Evolutionary conservation across 2,888 invertebrate species (phyloP), one percentile per base, ranked within the genome.

Genomic region (Cephonodes hylas): DNA sequence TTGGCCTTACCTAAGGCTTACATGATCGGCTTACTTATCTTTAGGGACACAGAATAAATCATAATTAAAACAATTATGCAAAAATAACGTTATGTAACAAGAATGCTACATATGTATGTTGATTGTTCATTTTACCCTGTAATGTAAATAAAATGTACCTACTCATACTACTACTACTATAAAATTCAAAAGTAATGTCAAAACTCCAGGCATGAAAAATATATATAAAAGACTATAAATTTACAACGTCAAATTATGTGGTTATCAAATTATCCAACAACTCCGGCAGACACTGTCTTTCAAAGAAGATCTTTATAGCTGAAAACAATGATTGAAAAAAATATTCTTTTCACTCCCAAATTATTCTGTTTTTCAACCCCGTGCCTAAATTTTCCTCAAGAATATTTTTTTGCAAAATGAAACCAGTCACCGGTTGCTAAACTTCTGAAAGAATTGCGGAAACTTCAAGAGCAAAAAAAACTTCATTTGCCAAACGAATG

Each of bases 401-500:
- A n/a, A 53, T 27, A 13, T 44, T 42, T 59, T 59, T 44, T 48
- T 8, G 1, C 25, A 42, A 25, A 23, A 58, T 58, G 7, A 58
- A 59, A 18, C 44, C 44, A 18, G 38, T 58, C 46, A 58, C 34
- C 44, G 34, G 45, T 61, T 44, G 23, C 61, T 13, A 34, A 48
- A 61, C 34, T 58, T 58, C 27, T 18, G 46, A 61, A 61, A 61
- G 45, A 46, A 58, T 61, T 38, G 58, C 46, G 58, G 23, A 45
- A 61, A 58, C 46, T 46, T 23, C n/a, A 13, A 13, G 38, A 59
- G 27, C 20, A 58, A 34, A 63, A 31, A 38, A 59, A 62, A 56
- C 56, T 63, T 56, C 23, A 44, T 59, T 60, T 64, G 45, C 59
- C 65, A 67, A 67, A 61, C 63, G 68, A 69, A 68, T 64, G 63